Evolutionary conservation across 2,888 invertebrate species (phyloP), one percentile per base, ranked within the genome.

Genomic region (Mythimna lalbum): DNA sequence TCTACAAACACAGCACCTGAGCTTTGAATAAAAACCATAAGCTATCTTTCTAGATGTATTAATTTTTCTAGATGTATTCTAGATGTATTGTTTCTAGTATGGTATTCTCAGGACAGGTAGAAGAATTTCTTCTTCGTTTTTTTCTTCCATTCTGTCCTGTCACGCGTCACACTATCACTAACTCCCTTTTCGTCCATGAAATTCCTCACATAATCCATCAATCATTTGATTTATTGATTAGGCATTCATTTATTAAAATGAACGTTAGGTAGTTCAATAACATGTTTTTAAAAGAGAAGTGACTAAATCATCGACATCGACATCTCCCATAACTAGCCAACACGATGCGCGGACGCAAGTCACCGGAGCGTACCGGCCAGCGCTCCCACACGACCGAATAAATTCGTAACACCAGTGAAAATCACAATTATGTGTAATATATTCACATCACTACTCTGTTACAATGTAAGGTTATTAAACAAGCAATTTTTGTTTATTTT

Each of bases 371-470:
- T 89, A 73, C 79, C 74, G 78, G 79, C 83, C 81, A 80, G 74
- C 86, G 81, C 80, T 81, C 83, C 81, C 80, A 84, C 82, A 81
- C 84, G 76, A 81, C 85, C 78, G 81, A 87, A 88, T 86, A 88
- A 85, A 89, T 86, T 86, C 87, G 82, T 79, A 84, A 86, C 80
- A 85, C 84, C 78, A 87, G 91, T 89, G 90, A 90, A 90, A 89
- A 89, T 89, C 84, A 83, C 76, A 76, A 82, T 84, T 82, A 84
- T 76, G 65, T 78, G 59, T 78, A 84, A 84, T 85, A 83, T 82
- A 87, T 85, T 83, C 83, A 83, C 82, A 80, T 80, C 75, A 82
- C 85, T 76, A 74, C 71, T 72, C 63, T 57, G 65, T 74, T 69
- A 72, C 64, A 77, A 65, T 61, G 69, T 72, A 67, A 70, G 64